Base-by-base conservation (phyloP, 2,113 vertebrate genomes). In the Capreolus pygargus region DNA sequence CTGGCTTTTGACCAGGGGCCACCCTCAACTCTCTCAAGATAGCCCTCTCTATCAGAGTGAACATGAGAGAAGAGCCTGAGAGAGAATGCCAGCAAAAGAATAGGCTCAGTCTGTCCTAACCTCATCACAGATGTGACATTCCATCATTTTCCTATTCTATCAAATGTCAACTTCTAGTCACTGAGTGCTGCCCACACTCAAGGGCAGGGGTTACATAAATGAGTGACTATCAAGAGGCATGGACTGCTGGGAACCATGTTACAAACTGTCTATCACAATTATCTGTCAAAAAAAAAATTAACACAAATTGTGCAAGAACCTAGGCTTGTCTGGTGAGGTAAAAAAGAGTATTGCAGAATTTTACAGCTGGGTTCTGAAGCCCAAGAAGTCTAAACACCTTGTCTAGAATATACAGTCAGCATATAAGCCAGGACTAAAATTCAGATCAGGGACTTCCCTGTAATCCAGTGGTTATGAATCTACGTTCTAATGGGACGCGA, bases 391-490 rank as follows among this genome's bases (percentile, higher is more conserved):
- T 87, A 90, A 86, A 28, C 15, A 36, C 14, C 12, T 89, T 60
- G 33, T 64, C 61, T 86, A 33, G 7, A 33, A 55, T 54, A 47
- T 5, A 76, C 0, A 39, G 50, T 92, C 47, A 47, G 30, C 83
- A 95, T 76, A 52, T 85, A 95, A 81, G 47, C 79, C 57, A 86
- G 61, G 83, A 95, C 27, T 83, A 36, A 94, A 97, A 83, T 61
- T 93, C 33, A 91, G n/a, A 60, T 86, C 83, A 52, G 39, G 11
- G 39, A 76, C 70, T 76, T 76, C 70, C 39, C 36, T 14, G 21
- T 74, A 43, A 11, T 43, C 36, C 70, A 76, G 23, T 76, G 70
- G 6, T 76, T 43, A 76, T 43, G 70, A 76, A 76, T 43, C 12
- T 12, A 76, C 70, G 6, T 76, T 76, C 6, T 27, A 43, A 76